These are phyloP conservation scores for Dasyprocta punctata DNA, from an alignment of 2,113 vertebrate genomes.

Conservation along the genomic window DNA sequence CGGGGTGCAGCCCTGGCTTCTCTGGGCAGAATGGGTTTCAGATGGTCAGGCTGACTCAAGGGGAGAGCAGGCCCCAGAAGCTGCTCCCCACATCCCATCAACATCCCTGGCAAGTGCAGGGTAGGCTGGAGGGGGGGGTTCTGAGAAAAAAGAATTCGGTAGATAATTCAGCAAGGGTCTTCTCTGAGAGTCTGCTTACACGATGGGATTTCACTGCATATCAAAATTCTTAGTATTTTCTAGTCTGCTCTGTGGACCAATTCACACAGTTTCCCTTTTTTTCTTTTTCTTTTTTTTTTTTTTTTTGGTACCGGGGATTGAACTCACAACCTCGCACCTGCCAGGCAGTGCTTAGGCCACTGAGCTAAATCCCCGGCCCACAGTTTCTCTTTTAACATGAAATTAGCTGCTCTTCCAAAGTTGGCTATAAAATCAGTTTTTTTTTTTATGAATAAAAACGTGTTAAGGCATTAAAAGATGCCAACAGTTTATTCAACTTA, in stretches of 20 bases:
- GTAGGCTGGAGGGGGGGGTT: not conserved
- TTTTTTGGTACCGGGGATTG: no score
- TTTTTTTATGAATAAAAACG: not conserved
- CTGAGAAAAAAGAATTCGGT: not conserved
- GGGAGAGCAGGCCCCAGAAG: slow-evolving; percentile 40
- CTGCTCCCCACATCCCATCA: slow-evolving; percentile 2
- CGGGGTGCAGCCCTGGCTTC: slow-evolving; percentile 46
- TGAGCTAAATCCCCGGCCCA: no score
- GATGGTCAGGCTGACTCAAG: not conserved
- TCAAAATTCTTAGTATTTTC: not conserved
- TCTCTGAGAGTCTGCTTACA: not conserved
- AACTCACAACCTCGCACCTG: no score
- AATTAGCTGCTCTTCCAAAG: not conserved
- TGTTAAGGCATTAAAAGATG: not conserved
- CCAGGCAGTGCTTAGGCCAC: no score
- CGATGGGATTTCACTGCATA: not conserved
- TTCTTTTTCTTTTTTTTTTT: no score
- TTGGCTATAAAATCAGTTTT: not conserved
- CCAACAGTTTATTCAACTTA: not conserved
- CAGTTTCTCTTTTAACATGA: not conserved
- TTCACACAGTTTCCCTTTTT: slow-evolving; percentile 11
- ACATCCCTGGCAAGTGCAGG: not conserved
- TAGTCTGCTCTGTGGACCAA: not conserved
- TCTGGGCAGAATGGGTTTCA: slow-evolving; percentile 53
- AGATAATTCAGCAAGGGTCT: not conserved